Conservation (phyloP, 1,140 invertebrate genomes). For the Hylyphantes graminicola region DNA sequence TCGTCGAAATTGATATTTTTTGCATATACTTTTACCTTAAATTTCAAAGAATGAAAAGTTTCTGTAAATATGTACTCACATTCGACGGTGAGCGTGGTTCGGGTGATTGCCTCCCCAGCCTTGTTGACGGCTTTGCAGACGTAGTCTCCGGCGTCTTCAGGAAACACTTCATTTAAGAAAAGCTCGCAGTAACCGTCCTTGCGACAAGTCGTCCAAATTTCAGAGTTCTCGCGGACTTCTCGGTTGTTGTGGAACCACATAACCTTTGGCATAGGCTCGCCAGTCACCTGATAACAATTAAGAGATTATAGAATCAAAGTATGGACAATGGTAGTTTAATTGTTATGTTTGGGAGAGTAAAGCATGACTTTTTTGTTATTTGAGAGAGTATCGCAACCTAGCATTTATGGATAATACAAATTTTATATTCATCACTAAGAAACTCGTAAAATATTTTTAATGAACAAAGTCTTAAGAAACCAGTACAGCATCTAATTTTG, state of each 20-base stretch:
- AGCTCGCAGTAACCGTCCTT: constrained; percentile 77
- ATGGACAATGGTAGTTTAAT: background rate
- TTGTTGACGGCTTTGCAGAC: constrained; percentile 84
- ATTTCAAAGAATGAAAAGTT: background rate
- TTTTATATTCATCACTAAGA: no score
- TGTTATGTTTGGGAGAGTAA: no score
- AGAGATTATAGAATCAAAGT: background rate
- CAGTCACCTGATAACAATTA: constrained; percentile 71
- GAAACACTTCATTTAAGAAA: constrained; percentile 90
- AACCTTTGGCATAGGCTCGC: constrained; percentile 78
- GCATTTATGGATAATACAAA: no score
- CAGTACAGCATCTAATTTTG: no score
- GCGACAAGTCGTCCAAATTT: constrained; percentile 76
- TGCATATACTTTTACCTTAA: background rate
- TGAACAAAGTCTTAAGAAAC: no score
- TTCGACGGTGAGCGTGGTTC: constrained; percentile 84
- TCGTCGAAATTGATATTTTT: background rate
- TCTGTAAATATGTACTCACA: constrained; percentile 72
- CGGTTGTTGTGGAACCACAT: constrained; percentile 81
- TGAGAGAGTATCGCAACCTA: no score
- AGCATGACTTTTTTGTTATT: no score
- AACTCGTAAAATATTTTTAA: no score
- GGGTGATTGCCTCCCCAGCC: constrained; percentile 84
- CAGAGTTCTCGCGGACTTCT: constrained; percentile 80
- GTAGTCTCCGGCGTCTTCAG: constrained; percentile 91